Evolutionary conservation across 2,797 vertebrate genomes (phyloP).

Genomic region (Anolis apletophallus): DNA sequence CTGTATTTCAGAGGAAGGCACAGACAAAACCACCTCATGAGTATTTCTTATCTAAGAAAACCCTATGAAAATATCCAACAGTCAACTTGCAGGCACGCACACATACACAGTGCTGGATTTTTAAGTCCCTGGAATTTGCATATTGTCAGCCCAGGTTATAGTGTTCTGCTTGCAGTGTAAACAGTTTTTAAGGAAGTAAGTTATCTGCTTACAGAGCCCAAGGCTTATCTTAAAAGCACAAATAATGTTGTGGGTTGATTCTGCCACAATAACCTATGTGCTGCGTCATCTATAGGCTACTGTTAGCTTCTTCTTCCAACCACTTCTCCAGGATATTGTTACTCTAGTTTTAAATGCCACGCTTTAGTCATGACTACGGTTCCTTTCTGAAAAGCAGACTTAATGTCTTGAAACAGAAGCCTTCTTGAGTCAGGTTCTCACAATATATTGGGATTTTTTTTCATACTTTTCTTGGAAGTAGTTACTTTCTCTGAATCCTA

Average conservation of each 20-base stretch:
- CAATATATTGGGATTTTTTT: slow-evolving; percentile 15
- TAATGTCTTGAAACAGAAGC: not conserved
- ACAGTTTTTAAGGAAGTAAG: not conserved
- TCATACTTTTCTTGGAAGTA: not conserved
- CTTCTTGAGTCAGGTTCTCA: not conserved
- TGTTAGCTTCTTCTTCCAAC: slow-evolving; percentile 1
- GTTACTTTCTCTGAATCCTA: not conserved
- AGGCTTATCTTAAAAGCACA: not conserved
- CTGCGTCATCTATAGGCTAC: not conserved
- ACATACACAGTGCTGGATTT: accelerated
- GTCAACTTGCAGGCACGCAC: too few species aligned
- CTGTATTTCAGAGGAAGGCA: too few species aligned
- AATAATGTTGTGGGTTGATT: not conserved
- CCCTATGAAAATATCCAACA: too few species aligned
- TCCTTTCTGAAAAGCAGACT: not conserved
- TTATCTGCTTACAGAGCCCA: accelerated
- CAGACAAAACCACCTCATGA: too few species aligned
- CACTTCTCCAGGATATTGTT: slow-evolving; percentile 29
- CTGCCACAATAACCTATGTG: not conserved
- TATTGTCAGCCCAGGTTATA: accelerated
- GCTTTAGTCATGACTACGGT: slow-evolving; percentile 31
- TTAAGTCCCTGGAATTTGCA: not conserved
- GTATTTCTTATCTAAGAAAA: too few species aligned
- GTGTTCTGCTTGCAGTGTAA: not conserved
- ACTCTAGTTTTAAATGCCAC: slow-evolving; percentile 3